Base-by-base conservation (phyloP, 2,888 invertebrate genomes). In the Phlogophora meticulosa region DNA sequence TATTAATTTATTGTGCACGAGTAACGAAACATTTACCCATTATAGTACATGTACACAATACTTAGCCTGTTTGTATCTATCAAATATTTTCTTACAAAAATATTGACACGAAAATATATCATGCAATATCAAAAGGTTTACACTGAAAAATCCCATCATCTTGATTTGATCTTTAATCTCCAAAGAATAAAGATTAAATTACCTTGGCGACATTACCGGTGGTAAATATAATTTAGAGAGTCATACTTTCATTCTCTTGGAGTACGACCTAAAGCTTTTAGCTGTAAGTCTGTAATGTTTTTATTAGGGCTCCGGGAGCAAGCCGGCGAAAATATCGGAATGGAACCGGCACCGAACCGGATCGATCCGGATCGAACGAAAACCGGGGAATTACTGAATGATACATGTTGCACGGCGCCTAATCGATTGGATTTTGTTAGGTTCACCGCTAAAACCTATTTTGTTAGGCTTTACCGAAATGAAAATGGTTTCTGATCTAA, bases 191-290 rank as follows among this genome's bases (percentile, higher is more conserved):
- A 46, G 70, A 40, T 56, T n/a, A 38, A 48, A 59, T 69, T 72
- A 7, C 7, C 9, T 28, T 49, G 45, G 1, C 7, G 17, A 20
- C 9, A 7, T 36, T 40, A 40, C 7, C 13, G 22, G 43, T n/a
- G 45, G 20, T 62, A 83, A 72, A 69, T 63, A 69, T 53, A 69
- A 75, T 60, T 69, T 69, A 55, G 64, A 22, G 51, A 57, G 63
- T 38, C 62, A 65, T 72, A 73, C 69, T 75, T 71, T 73, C 77
- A 74, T 81, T 81, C 74, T 83, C 67, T 60, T 46, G 48, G 63
- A 83, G 64, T 73, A 76, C 76, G 69, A 74, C 66, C 74, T 79
- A 71, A 83, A 79, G 77, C 84, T 82, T 79, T 82, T 77, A 83
- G 80, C 63, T 64, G 71, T 61, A 64, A 70, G 76, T 36, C 63